phyloP scores from a whole-genome alignment of 2,888 invertebrate genomes.

The Agapetus fuscipes region DNA sequence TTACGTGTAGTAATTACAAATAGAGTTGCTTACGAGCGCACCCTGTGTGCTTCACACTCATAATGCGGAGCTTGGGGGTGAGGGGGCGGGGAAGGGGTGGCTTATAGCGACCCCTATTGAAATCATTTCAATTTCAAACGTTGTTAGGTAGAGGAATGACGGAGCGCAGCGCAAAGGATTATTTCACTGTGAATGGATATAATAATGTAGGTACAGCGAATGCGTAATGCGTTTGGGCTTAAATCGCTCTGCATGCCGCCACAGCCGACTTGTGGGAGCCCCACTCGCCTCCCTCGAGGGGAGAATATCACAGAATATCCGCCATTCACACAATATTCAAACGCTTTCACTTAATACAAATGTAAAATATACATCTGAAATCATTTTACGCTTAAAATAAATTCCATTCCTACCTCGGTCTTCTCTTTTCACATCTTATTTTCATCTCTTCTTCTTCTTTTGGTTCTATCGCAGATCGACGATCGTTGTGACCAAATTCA shows the following conservation, averaged over 20 bases:
- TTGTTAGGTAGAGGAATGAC: conserved; percentile 22
- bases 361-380: no score
- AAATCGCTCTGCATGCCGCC: conserved; percentile 17
- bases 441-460: no score
- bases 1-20: no score
- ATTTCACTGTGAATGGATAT: conserved; percentile 22
- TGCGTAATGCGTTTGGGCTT: conserved; percentile 21
- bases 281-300: not conserved
- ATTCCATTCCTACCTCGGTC: no score
- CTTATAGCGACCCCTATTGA: conserved; percentile 21
- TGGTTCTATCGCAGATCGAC: no score
- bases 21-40: no score
- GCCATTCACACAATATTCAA: no score
- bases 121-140: conserved; percentile 23
- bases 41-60: conserved; percentile 10
- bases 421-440: no score
- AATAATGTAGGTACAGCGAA: conserved; percentile 21
- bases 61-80: conserved; percentile 15
- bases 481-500: no score
- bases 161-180: conserved; percentile 20
- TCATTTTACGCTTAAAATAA: no score
- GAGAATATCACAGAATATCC: conserved; percentile 2
- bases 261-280: conserved; percentile 9
- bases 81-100: conserved; percentile 15
- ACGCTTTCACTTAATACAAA: no score